phyloP scores from a whole-genome alignment of 2,888 invertebrate genomes.

The Hypsopygia costalis region DNA sequence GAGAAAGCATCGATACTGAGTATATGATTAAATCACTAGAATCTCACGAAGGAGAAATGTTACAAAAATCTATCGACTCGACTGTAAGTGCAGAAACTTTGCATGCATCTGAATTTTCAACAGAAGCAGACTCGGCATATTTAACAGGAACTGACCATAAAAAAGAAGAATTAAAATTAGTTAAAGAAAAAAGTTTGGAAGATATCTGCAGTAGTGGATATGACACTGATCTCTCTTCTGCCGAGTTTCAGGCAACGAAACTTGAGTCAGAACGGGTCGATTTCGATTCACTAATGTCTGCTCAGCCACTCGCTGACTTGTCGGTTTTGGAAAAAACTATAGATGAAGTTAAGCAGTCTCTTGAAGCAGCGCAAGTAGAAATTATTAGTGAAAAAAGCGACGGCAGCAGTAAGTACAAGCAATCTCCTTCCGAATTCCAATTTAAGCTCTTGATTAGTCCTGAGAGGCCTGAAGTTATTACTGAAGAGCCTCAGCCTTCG shows the following conservation, averaged over 20 bases:
- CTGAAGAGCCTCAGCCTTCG: conserved; percentile 77
- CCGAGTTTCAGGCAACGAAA: conserved; percentile 80
- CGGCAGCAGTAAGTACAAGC: conserved; percentile 84
- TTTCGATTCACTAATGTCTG: conserved; percentile 72
- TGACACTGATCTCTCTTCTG: conserved; percentile 83
- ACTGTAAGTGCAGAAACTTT: conserved; percentile 76
- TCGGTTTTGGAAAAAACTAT: conserved; percentile 84
- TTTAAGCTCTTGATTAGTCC: conserved; percentile 82
- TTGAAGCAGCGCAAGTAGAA: conserved; percentile 85
- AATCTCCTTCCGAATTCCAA: conserved; percentile 87
- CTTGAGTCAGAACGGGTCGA: conserved; percentile 74
- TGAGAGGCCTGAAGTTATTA: conserved; percentile 79
- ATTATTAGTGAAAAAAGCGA: conserved; percentile 83
- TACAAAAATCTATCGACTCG: conserved; percentile 76
- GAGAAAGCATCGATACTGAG: conserved; percentile 74
- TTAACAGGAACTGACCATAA: conserved; percentile 68
- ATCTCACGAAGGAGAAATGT: conserved; percentile 72
- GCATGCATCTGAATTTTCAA: conserved; percentile 74
- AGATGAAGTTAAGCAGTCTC: conserved; percentile 85
- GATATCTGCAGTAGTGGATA: conserved; percentile 86
- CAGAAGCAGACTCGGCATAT: conserved; percentile 74
- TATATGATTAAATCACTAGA: conserved; percentile 75
- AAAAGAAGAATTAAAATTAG: conserved; percentile 65
- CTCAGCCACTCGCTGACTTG: conserved; percentile 73
- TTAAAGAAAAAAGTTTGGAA: conserved; percentile 80